These are phyloP conservation scores for Ellobium chinense DNA, from an alignment of 2,888 invertebrate genomes.

Conservation along the genomic window DNA sequence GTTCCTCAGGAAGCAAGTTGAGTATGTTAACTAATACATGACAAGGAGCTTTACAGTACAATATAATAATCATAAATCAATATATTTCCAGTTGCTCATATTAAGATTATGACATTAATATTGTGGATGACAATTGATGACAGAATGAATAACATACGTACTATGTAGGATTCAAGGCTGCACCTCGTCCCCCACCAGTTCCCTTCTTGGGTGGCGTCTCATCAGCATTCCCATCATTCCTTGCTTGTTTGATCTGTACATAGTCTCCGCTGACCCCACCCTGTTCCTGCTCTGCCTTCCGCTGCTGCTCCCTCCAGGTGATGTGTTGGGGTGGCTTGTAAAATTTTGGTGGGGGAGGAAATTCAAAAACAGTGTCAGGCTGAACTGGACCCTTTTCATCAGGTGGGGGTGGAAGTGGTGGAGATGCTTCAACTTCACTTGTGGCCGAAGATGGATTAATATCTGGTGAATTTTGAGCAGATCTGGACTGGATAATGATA, in stretches of 20 bases:
- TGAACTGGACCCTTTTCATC: constrained; percentile 14
- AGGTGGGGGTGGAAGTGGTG: constrained; percentile 30
- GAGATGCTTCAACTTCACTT: constrained; percentile 6
- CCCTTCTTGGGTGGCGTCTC: background rate
- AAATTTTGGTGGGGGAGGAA: constrained; percentile 53
- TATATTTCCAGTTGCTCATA: no score
- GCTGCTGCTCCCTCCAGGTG: constrained; percentile 5
- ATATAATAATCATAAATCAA: no score
- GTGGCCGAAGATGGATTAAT: background rate
- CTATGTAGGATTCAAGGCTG: constrained; percentile 24
- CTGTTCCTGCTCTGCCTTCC: background rate
- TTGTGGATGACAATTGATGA: no score
- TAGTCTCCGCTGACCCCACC: background rate
- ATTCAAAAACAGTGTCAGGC: constrained; percentile 47
- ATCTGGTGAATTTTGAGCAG: constrained; percentile 10
- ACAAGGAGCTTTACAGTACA: no score
- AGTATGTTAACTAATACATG: no score
- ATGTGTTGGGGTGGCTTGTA: constrained; percentile 26
- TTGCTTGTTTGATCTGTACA: background rate
- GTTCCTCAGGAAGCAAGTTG: no score
- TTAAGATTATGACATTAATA: no score
- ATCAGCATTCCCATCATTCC: background rate
- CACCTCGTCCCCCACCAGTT: background rate
- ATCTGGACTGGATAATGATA: constrained; percentile 30
- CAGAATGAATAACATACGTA: background rate